Conservation (phyloP, 2,113 vertebrate genomes). For the Stigmatopora argus region DNA sequence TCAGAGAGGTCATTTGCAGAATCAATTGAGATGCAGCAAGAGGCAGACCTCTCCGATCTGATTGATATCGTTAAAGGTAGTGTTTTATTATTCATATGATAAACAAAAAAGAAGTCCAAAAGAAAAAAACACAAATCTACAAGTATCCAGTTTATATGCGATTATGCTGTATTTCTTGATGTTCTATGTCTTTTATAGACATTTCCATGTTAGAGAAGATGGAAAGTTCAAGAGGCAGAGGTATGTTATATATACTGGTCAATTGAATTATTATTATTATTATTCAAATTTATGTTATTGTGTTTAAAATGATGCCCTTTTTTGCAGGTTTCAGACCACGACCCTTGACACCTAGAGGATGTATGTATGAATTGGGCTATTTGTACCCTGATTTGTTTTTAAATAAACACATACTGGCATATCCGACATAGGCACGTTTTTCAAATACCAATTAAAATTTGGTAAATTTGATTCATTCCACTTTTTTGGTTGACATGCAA, state of each 20-base stretch:
- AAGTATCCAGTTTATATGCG: no score
- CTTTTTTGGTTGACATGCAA: no score
- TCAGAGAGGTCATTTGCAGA: slow-evolving; percentile 19
- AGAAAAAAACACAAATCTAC: no score
- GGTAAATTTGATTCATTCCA: no score
- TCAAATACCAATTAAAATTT: no score
- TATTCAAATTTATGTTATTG: not conserved
- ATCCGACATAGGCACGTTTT: no score
- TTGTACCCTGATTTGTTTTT: no score
- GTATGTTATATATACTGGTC: not conserved
- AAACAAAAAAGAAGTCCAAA: not conserved
- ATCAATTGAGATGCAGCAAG: slow-evolving; percentile 18
- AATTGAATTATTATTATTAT: not conserved
- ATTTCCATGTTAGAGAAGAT: not conserved
- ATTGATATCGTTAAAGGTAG: slow-evolving; percentile 3
- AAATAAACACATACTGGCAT: no score
- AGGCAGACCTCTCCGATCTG: slow-evolving; percentile 6
- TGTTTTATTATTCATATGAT: not conserved
- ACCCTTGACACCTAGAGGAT: slow-evolving; percentile 13
- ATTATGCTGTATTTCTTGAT: not conserved
- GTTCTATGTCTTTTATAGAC: slow-evolving; percentile 5
- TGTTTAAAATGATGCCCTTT: not conserved
- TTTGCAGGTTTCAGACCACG: slow-evolving; percentile 12
- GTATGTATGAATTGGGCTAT: slow-evolving; percentile 9
- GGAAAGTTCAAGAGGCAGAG: slow-evolving; percentile 1